Evolutionary conservation across 2,888 invertebrate genomes (phyloP), one percentile per base, ranked within the genome.

Genomic region (Eilema caniola): DNA sequence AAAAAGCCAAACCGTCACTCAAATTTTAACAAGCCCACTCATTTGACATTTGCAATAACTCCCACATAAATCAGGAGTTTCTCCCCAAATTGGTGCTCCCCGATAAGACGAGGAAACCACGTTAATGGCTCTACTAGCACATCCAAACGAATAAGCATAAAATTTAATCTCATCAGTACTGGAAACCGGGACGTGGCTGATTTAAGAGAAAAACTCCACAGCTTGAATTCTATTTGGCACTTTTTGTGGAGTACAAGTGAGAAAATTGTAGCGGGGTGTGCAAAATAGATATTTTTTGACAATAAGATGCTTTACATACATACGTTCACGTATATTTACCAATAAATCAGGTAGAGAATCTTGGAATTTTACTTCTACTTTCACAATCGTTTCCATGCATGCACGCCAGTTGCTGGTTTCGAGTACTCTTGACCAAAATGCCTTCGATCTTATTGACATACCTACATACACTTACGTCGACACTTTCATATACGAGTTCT

Each of bases 201-300:
- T 87, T 88, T 80, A 72, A 72, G 75, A 79, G 84, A 88, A 90
- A 89, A 88, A 87, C 85, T 86, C 81, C 78, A 82, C 83, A 82
- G 85, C 84, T 85, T 85, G 85, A 83, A 87, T 85, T 85, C 82
- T 76, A 73, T 73, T 78, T 68, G 74, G 75, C 71, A 81, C 80
- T 73, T 76, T 80, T 73, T 64, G 62, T 67, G 1, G 65, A 76
- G 74, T 67, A 24, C 63, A 74, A 80, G 77, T 5, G 11, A 75
- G 7, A 64, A 75, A 74, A 74, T 66, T 24, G 20, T 14, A 75
- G 79, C 82, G 79, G n/a, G 12, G n/a, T n/a, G 16, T 31, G 0
- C 3, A 1, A 47, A 20, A 47, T 20, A 47, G 4, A 47, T 47
- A 10, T 56, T 56, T 56, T 56, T 24, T 12, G 1, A 23, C 56